These are phyloP conservation scores for Poeciliopsis gracilis DNA, from an alignment of 2,797 vertebrate species.

Conservation along the genomic window DNA sequence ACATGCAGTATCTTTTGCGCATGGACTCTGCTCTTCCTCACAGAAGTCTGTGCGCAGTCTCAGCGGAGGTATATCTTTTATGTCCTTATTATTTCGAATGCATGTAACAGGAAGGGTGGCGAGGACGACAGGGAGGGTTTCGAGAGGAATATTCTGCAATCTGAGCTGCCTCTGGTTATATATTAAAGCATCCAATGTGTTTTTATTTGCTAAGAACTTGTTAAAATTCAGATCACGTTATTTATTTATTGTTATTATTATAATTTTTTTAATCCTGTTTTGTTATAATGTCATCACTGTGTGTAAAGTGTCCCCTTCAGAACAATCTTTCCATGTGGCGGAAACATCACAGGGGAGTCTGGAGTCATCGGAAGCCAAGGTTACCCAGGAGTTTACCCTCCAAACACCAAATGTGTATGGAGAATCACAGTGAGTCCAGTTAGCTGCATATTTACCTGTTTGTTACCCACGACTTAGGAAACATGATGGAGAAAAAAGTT, in stretches of 20 bases:
- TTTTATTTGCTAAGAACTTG: slow-evolving; percentile 7
- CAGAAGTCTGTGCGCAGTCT: slow-evolving; percentile 72
- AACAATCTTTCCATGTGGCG: slow-evolving; percentile 91
- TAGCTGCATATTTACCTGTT: neutral
- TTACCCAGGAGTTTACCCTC: slow-evolving; percentile 97
- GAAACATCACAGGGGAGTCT: slow-evolving; percentile 90
- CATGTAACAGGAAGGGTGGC: slow-evolving; percentile 9
- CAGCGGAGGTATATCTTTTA: slow-evolving; percentile 81
- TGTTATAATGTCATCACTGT: neutral
- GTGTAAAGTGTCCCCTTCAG: slow-evolving; percentile 63
- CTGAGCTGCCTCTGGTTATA: slow-evolving; percentile 20
- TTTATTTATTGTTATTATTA: neutral
- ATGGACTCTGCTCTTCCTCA: slow-evolving; percentile 73
- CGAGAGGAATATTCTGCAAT: slow-evolving; percentile 35
- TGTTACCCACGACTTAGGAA: neutral
- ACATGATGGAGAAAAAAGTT: neutral
- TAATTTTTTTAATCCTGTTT: neutral
- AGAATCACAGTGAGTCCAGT: slow-evolving; percentile 93
- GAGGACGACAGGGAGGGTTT: slow-evolving; percentile 19
- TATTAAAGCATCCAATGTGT: slow-evolving; percentile 43
- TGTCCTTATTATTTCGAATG: slow-evolving; percentile 4
- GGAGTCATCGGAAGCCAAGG: slow-evolving; percentile 98
- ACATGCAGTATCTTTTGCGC: slow-evolving; percentile 72
- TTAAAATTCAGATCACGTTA: neutral
- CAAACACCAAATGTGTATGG: slow-evolving; percentile 98